Conservation (phyloP, 2,113 vertebrate genomes). For the Eubucco bourcierii region DNA sequence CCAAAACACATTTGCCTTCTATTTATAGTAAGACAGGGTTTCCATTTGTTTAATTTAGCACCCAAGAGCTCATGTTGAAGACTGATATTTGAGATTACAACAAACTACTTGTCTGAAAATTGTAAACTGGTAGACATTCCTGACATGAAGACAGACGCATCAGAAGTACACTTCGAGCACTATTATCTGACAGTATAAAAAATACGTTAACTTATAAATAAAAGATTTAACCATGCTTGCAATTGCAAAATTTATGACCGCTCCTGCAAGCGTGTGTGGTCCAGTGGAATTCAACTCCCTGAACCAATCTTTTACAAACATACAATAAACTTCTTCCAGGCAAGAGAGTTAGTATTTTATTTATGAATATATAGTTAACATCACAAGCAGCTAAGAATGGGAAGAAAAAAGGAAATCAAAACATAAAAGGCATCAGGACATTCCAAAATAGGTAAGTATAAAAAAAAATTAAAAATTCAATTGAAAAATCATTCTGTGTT, state of each 20-base stretch:
- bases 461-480: neutral
- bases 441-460: neutral
- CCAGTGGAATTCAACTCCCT: slow-evolving; percentile 28
- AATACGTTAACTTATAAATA: slow-evolving; percentile 3
- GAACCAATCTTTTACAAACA: slow-evolving; percentile 10
- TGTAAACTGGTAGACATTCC: neutral
- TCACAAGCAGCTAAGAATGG: slow-evolving; percentile 9
- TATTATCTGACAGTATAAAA: slow-evolving; percentile 32
- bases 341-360: neutral
- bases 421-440: neutral
- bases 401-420: neutral
- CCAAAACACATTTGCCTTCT: neutral
- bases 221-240: slow-evolving; percentile 31
- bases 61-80: neutral
- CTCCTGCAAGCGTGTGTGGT: neutral
- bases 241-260: slow-evolving; percentile 51
- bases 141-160: slow-evolving; percentile 1
- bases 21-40: neutral
- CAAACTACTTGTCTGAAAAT: neutral
- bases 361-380: slow-evolving; percentile 43
- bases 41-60: neutral
- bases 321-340: slow-evolving; percentile 23
- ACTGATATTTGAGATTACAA: neutral
- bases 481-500: neutral
- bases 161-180: neutral